Evolutionary conservation across 2,113 vertebrate species (phyloP), one percentile per base, ranked within the genome.

Genomic region (Rhinoderma darwinii): DNA sequence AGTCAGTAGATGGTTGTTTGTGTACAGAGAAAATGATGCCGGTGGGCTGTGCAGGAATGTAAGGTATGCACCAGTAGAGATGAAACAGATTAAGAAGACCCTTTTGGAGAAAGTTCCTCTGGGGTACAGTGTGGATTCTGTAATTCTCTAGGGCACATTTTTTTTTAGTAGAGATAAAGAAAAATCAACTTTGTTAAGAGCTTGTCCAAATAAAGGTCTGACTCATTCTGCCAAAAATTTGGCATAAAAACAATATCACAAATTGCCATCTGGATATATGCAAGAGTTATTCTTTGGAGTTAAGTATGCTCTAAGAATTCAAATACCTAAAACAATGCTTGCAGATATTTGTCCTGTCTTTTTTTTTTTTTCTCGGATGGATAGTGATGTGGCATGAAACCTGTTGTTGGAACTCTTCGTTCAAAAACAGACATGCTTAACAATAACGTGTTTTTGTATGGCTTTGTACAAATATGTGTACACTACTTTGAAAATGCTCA

Each of bases 341-440:
- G 79, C 88, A 44, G 89, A 43, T 91, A 91, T 94, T 92, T 72
- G 68, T 72, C 35, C 35, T 41, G 68, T 39, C 68, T 90, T 59
- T 61, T 35, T 39, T 90, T 56, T 47, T 72, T 72, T 25, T 81
- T 39, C 35, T 91, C 44, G 81, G 90, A 92, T 89, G 82, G 90
- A 90, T 87, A 90, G 86, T 91, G 92, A 90, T 89, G 89, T 91
- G 92, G 90, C 89, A 91, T 59, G 87, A 92, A 88, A 84, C 86
- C 89, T 93, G 84, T 92, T 94, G 86, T 91, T 94, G 93, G 94
- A 94, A 90, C 35, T n/a, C 88, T 90, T 90, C 91, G 91, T 91
- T 92, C 91, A 88, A 88, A 93, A 95, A 95, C 89, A 94, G 88
- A 88, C 90, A 88, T 92, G 73, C 89, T 93, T 91, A 93, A 94